These are phyloP conservation scores for Leptinotarsa tumamoca DNA, from an alignment of 2,888 invertebrate genomes.

Conservation along the genomic window DNA sequence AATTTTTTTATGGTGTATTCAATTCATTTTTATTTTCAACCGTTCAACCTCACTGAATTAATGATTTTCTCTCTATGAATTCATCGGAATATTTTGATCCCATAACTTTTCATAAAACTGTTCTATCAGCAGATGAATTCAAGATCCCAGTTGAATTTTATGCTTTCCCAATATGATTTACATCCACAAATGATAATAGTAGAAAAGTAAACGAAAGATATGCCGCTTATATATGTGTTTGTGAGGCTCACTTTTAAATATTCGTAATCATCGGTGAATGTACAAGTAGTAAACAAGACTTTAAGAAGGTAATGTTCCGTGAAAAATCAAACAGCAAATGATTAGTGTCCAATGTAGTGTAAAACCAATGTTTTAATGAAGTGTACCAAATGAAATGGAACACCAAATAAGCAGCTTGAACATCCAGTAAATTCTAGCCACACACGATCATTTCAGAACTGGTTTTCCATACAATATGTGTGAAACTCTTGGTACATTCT, in stretches of 20 bases:
- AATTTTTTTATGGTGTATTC: too few relatives aligned
- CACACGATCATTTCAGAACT: slow-evolving; percentile 11
- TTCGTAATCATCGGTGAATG: neutral
- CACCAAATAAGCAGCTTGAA: slow-evolving; percentile 4
- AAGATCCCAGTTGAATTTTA: too few relatives aligned
- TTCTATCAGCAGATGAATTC: too few relatives aligned
- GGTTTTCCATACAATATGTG: neutral
- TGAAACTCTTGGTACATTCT: neutral
- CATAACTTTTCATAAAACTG: too few relatives aligned
- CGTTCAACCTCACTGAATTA: too few relatives aligned
- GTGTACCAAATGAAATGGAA: slow-evolving; percentile 7
- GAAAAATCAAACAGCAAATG: neutral
- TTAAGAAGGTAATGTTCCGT: slow-evolving; percentile 3
- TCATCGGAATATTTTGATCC: too few relatives aligned
- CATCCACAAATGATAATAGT: too few relatives aligned
- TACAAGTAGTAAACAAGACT: neutral
- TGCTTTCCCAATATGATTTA: too few relatives aligned
- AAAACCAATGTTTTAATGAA: slow-evolving; percentile 7
- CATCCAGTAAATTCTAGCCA: slow-evolving; percentile 3
- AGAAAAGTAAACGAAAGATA: too few relatives aligned
- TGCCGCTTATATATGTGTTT: too few relatives aligned
- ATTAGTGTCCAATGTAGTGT: slow-evolving; percentile 1
- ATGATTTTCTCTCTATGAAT: too few relatives aligned
- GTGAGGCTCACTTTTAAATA: neutral
- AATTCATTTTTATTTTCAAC: too few relatives aligned